These are phyloP conservation scores for Sinosuthora webbiana DNA, from an alignment of 2,113 vertebrate genomes.

Conservation along the genomic window DNA sequence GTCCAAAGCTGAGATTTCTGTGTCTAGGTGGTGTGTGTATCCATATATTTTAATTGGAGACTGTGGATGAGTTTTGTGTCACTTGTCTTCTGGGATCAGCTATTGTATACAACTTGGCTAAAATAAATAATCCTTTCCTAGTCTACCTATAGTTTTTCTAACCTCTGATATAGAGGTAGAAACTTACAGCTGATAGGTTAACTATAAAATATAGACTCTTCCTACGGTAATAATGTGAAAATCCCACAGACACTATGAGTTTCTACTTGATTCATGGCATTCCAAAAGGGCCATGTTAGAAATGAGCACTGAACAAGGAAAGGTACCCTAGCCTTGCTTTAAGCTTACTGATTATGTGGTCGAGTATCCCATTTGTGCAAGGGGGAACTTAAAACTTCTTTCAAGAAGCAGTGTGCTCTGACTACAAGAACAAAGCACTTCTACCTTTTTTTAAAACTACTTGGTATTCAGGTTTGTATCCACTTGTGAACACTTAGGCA, in stretches of 20 bases:
- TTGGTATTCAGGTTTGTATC: neutral
- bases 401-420: neutral
- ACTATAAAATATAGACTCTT: neutral
- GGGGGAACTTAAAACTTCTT: neutral
- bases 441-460: neutral
- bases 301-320: neutral
- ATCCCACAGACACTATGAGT: neutral
- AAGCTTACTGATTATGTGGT: neutral
- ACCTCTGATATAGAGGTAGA: neutral
- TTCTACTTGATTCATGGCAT: neutral
- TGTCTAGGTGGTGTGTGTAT: neutral
- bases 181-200: neutral
- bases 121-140: neutral
- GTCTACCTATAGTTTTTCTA: neutral
- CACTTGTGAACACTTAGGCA: neutral
- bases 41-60: neutral
- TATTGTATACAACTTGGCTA: neutral
- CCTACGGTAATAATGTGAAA: neutral
- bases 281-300: neutral
- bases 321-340: neutral
- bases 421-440: neutral
- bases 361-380: neutral
- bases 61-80: neutral
- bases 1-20: neutral
- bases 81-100: neutral